Percentiles rank a stretch among this genome's conserved stretches.
phyloP scores from a whole-genome alignment of 2,797 vertebrate genomes.

The Hapalemur alaotrensis region DNA sequence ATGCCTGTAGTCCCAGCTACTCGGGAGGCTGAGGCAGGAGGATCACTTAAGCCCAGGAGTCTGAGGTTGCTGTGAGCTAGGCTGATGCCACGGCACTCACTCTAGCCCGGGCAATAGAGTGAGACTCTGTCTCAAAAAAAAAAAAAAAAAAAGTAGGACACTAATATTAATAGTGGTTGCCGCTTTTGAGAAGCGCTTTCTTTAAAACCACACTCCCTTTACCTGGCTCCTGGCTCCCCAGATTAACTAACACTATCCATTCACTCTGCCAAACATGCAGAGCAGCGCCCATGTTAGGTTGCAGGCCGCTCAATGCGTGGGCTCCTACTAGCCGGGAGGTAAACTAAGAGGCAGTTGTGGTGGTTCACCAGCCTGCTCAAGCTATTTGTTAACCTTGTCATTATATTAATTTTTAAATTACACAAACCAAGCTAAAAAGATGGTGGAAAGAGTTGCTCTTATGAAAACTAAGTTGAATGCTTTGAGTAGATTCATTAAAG shows the following conservation, averaged over 20 bases:
- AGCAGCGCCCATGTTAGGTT: neutral
- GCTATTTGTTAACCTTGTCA: neutral
- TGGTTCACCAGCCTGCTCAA: neutral
- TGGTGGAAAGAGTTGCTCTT: neutral
- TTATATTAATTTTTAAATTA: neutral
- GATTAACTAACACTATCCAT: neutral
- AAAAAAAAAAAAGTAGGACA: too few species aligned
- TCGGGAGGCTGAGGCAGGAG: too few species aligned
- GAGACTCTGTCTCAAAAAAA: too few species aligned
- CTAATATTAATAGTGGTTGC: too few species aligned
- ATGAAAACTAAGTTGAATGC: neutral
- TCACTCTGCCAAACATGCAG: neutral
- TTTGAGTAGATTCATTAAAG: neutral
- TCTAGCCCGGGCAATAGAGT: too few species aligned
- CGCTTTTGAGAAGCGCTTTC: neutral
- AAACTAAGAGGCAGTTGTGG: neutral
- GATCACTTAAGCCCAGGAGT: too few species aligned
- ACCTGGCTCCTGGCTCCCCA: neutral
- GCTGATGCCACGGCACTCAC: too few species aligned
- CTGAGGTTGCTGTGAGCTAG: too few species aligned
- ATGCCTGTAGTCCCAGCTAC: too few species aligned
- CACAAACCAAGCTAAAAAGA: neutral
- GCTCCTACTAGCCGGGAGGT: neutral
- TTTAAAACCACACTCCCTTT: neutral
- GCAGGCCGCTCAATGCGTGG: neutral